Evolutionary conservation across 2,888 invertebrate species (phyloP), one percentile per base, ranked within the genome.

Genomic region (Tenthredo distinguenda): DNA sequence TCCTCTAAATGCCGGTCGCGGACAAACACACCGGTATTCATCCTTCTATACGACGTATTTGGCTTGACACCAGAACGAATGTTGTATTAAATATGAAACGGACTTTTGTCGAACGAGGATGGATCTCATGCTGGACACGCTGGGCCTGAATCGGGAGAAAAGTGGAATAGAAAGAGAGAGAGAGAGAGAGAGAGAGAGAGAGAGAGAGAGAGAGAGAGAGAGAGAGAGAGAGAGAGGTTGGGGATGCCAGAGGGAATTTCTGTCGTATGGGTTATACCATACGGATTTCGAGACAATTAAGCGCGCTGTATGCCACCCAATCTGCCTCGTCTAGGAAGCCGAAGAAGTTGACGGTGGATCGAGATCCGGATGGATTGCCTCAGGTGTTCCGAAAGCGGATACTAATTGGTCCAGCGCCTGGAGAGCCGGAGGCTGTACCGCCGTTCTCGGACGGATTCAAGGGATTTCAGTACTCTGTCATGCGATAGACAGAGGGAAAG

Each of bases 381-480:
- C 74, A 47, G 43, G 77, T 55, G n/a, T 15, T 34, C 77, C 31
- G n/a, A 77, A 55, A 77, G 47, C 77, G 55, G 77, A 77, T 77
- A 77, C 77, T 77, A 77, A 77, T 77, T 77, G 77, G 77, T 77
- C 77, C 77, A 21, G 31, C 77, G 77, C 37, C 47, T 40, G 77
- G 18, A 77, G 47, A 50, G 77, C 77, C 77, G 55, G 18, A 77
- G 77, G 77, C 50, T 77, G 40, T 34, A n/a, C 6, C 55, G 10
- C 18, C 6, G 21, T 40, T 43, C 72, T 18, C 43, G 72, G n/a
- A 74, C 40, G 72, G 72, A 74, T 74, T 74, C 72, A 31, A 21
- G 72, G 72, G 72, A 74, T 74, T 74, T 74, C 26, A 9, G n/a
- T 34, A 34, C 34, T 68, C 31, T 15, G 31, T 68, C 62, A 62